A percentile compares a stretch with the other conserved stretches of the same genome.
Conservation (phyloP, 2,888 invertebrate species). For the Andrena flavipes region DNA sequence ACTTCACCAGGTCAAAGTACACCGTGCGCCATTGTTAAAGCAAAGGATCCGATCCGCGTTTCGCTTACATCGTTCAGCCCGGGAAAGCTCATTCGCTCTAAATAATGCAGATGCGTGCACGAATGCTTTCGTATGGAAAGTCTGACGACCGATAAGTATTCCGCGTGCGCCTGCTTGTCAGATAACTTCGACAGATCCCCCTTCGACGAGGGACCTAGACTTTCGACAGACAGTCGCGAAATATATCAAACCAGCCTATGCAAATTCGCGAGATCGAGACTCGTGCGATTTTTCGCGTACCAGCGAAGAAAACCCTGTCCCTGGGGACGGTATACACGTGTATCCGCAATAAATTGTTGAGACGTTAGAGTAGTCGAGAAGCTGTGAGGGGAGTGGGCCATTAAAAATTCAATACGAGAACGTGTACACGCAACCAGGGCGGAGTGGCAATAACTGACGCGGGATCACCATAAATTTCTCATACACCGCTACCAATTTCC, state of each 20-base stretch:
- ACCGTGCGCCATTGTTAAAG: slow-evolving; percentile 34
- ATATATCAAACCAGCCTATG: neutral
- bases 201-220: neutral
- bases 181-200: neutral
- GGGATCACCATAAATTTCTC: slow-evolving; percentile 57
- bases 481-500: slow-evolving; percentile 36
- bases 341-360: slow-evolving; percentile 7
- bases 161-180: neutral
- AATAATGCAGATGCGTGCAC: neutral
- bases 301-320: too few species aligned
- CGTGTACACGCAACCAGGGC: slow-evolving; percentile 15
- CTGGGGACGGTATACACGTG: neutral
- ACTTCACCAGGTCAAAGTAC: slow-evolving; percentile 55
- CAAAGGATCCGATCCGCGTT: slow-evolving; percentile 30
- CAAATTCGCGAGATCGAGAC: neutral
- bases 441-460: slow-evolving; percentile 17
- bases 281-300: neutral
- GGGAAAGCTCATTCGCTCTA: neutral
- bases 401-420: slow-evolving; percentile 42
- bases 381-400: neutral
- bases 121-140: neutral
- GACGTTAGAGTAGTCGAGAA: slow-evolving; percentile 1
- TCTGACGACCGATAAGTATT: neutral
- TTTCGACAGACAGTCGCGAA: neutral
- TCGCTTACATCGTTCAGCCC: slow-evolving; percentile 1